Evolutionary conservation across 2,888 invertebrate genomes (phyloP).

Genomic region (Dryobotodes eremita): DNA sequence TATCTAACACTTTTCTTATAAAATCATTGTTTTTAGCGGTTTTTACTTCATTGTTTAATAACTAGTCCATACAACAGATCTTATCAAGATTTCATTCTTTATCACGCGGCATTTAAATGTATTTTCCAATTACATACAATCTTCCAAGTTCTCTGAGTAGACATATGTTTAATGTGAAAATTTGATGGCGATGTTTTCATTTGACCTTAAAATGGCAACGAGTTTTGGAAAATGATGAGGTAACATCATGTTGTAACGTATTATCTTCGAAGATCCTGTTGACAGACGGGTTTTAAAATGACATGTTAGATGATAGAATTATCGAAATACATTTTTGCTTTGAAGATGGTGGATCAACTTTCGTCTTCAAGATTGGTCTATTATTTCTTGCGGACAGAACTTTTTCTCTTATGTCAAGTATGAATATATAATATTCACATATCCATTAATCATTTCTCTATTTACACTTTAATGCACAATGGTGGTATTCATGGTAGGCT

Average conservation of each 20-base stretch:
- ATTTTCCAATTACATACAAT: not conserved
- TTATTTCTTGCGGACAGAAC: not conserved
- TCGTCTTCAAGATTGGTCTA: not conserved
- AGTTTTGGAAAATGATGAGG: constrained; percentile 7
- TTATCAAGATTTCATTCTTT: constrained; percentile 8
- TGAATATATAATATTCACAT: not conserved
- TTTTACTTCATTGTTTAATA: not conserved
- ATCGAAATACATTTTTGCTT: not conserved
- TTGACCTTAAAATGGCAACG: constrained; percentile 24
- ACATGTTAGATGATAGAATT: not conserved
- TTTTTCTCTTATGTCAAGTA: not conserved
- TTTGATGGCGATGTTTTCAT: constrained; percentile 6
- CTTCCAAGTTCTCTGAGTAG: not conserved
- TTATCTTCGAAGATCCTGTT: constrained; percentile 25
- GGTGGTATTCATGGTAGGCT: not conserved
- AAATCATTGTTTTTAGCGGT: not conserved
- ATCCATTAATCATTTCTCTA: not conserved
- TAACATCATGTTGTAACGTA: constrained; percentile 11
- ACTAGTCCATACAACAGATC: not conserved
- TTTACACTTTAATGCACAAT: not conserved
- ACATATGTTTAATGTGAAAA: not conserved
- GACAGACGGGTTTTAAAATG: constrained; percentile 4
- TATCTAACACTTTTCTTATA: not conserved
- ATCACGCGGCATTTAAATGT: not conserved
- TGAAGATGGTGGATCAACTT: not conserved